Percentiles rank a stretch among this genome's conserved stretches.
Conservation (phyloP, 2,888 invertebrate species). For the Orthosia incerta region DNA sequence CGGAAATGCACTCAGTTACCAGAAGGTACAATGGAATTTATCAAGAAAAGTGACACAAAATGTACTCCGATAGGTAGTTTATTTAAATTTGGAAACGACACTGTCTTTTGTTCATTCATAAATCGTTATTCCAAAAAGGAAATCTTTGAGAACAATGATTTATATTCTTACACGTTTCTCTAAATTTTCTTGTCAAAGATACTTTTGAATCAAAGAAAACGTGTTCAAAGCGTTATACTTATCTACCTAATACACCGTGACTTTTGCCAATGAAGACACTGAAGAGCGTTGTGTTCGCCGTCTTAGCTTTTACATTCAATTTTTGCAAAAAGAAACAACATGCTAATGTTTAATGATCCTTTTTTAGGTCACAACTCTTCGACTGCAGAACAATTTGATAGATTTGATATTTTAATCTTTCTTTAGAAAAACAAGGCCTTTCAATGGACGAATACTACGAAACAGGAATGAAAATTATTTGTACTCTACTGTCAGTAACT, state of each 20-base stretch:
- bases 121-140: conserved; percentile 28
- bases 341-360: neutral
- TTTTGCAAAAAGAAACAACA: neutral
- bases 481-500: no score
- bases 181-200: neutral
- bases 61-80: conserved; percentile 33
- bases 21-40: conserved; percentile 29
- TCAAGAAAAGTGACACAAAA: conserved; percentile 41
- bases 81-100: conserved; percentile 50
- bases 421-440: neutral
- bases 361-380: neutral
- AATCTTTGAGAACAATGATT: conserved; percentile 17
- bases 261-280: conserved; percentile 27
- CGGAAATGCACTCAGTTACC: conserved; percentile 50
- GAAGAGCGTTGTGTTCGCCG: neutral
- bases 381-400: no score
- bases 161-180: neutral
- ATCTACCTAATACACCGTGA: conserved; percentile 16
- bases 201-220: conserved; percentile 25
- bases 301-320: conserved; percentile 3
- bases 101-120: conserved; percentile 38
- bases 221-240: conserved; percentile 10
- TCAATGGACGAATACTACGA: neutral
- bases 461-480: neutral
- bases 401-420: no score